Conservation (phyloP, 92 coral and sea anemone species). For the Siderastrea siderea region DNA sequence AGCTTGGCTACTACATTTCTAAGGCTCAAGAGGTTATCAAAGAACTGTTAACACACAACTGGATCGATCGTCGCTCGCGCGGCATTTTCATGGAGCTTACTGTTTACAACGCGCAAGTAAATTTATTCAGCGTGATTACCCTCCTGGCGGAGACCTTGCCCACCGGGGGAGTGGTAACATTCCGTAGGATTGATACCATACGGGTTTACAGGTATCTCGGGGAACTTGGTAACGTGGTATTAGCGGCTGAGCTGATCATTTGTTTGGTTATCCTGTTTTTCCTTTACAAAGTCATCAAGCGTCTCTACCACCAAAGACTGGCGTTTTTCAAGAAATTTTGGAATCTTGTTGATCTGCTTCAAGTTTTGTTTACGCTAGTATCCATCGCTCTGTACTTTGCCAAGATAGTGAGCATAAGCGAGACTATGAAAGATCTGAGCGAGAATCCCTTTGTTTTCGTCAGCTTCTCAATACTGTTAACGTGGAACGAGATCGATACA, state of each 20-base stretch:
- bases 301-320: slow-evolving; percentile 63
- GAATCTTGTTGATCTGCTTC: slow-evolving; percentile 80
- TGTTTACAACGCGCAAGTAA: slow-evolving; percentile 77
- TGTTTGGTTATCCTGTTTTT: slow-evolving; percentile 65
- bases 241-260: slow-evolving; percentile 77
- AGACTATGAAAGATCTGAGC: slow-evolving; percentile 71
- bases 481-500: slow-evolving; percentile 67
- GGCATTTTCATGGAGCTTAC: slow-evolving; percentile 74
- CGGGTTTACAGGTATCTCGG: slow-evolving; percentile 77
- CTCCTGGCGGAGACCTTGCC: slow-evolving; percentile 72
- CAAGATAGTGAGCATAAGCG: slow-evolving; percentile 65
- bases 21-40: slow-evolving; percentile 69
- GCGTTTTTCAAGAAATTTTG: slow-evolving; percentile 75
- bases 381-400: slow-evolving; percentile 76
- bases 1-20: slow-evolving; percentile 80
- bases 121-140: slow-evolving; percentile 70
- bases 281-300: slow-evolving; percentile 64
- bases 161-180: slow-evolving; percentile 69
- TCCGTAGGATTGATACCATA: slow-evolving; percentile 74
- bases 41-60: slow-evolving; percentile 47
- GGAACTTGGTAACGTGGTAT: slow-evolving; percentile 35
- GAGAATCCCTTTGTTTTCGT: slow-evolving; percentile 84
- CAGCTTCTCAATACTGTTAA: slow-evolving; percentile 73
- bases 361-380: slow-evolving; percentile 69
- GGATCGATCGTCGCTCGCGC: slow-evolving; percentile 81